These are phyloP conservation scores for Trichonephila clavata DNA, from an alignment of 1,140 invertebrate species.

Conservation along the genomic window DNA sequence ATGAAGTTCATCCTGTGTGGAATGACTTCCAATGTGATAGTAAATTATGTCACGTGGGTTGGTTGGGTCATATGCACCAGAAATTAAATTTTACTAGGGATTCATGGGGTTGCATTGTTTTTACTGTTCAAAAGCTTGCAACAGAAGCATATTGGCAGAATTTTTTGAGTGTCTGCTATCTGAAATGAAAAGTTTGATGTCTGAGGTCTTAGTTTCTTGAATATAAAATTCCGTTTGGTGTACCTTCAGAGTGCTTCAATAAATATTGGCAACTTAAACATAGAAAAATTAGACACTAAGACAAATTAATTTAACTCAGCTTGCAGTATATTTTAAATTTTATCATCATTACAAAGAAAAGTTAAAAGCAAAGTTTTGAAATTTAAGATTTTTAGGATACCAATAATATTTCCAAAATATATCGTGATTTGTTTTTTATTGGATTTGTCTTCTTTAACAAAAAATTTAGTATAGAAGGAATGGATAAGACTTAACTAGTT, in stretches of 20 bases:
- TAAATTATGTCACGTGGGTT: not conserved
- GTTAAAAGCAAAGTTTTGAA: too few relatives aligned
- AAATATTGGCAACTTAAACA: not conserved
- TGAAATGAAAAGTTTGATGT: not conserved
- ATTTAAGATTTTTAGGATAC: too few relatives aligned
- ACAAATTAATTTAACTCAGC: not conserved
- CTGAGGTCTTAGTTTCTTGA: not conserved
- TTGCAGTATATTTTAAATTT: too few relatives aligned
- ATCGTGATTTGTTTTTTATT: too few relatives aligned
- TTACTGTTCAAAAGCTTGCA: not conserved
- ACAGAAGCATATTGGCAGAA: not conserved
- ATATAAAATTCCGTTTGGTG: not conserved
- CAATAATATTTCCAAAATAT: too few relatives aligned
- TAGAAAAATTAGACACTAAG: not conserved
- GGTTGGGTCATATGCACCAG: not conserved
- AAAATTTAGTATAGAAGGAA: too few relatives aligned
- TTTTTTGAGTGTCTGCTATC: not conserved
- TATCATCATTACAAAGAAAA: too few relatives aligned
- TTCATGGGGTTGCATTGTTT: not conserved
- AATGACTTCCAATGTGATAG: conserved; percentile 33
- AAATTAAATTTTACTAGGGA: not conserved
- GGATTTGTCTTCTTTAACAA: too few relatives aligned
- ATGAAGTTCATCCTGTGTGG: not conserved
- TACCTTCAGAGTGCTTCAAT: not conserved
- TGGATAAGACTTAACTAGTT: too few relatives aligned